Conservation (phyloP, 2,797 vertebrate species). For the Hipposideros larvatus region DNA sequence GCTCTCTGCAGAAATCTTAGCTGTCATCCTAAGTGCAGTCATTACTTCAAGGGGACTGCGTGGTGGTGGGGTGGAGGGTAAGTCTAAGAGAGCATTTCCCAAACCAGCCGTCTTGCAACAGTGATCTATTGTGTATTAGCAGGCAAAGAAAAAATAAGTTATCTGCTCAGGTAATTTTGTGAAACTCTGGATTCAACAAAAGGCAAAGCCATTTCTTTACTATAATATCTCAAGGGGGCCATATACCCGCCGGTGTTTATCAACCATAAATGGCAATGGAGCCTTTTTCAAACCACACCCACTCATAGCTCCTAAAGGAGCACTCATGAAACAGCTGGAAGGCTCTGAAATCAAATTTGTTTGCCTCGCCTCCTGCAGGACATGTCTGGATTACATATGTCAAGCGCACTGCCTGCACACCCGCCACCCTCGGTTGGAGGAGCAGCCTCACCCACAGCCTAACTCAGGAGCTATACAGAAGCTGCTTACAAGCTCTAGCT, state of each 20-base stretch:
- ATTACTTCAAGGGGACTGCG: background rate
- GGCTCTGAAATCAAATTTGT: conserved; percentile 4
- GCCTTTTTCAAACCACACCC: background rate
- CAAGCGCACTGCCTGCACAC: background rate
- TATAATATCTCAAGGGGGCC: background rate
- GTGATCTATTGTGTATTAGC: background rate
- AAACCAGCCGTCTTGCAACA: background rate
- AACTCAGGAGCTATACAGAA: background rate
- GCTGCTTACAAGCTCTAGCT: background rate
- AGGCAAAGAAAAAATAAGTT: conserved; percentile 13
- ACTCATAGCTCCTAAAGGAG: background rate
- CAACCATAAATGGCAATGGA: conserved; percentile 25
- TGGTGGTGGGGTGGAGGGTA: background rate
- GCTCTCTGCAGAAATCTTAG: background rate
- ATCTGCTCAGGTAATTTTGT: conserved; percentile 28
- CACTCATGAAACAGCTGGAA: conserved; percentile 49
- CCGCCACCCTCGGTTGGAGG: background rate
- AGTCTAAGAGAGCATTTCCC: background rate
- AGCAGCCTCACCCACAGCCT: background rate
- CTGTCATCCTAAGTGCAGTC: background rate
- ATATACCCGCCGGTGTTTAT: background rate
- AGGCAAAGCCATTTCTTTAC: conserved; percentile 13
- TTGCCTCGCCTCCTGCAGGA: conserved; percentile 10
- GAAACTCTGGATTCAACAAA: conserved; percentile 47
- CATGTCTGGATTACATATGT: background rate